Percentiles rank a stretch among this genome's conserved stretches.
These are phyloP conservation scores for Pogonocherus hispidulus DNA, from an alignment of 2,888 invertebrate species.

Conservation along the genomic window DNA sequence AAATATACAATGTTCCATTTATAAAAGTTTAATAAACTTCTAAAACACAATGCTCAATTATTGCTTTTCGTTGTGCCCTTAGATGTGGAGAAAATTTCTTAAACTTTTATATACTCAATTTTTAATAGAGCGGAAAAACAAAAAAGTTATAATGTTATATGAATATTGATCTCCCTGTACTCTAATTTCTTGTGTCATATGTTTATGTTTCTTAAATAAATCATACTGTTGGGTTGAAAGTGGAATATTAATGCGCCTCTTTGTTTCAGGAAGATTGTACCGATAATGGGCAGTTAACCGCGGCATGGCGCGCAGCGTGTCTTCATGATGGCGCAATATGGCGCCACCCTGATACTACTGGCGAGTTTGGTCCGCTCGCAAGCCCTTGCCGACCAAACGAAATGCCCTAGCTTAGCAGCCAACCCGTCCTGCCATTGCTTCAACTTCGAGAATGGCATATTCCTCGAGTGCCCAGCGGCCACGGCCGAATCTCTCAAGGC, in stretches of 20 bases:
- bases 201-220: too few species aligned
- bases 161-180: too few species aligned
- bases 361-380: constrained; percentile 58
- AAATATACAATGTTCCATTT: too few species aligned
- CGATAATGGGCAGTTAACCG: constrained; percentile 26
- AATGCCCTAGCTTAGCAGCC: constrained; percentile 82
- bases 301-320: constrained; percentile 53
- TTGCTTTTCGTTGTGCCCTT: too few species aligned
- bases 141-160: too few species aligned
- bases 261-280: constrained; percentile 29
- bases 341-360: constrained; percentile 59
- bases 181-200: too few species aligned
- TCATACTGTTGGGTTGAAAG: too few species aligned
- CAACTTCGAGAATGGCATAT: constrained; percentile 92
- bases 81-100: too few species aligned
- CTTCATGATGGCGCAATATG: constrained; percentile 63
- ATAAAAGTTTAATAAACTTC: too few species aligned
- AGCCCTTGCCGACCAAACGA: constrained; percentile 53
- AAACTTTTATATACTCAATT: too few species aligned
- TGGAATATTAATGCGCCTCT: neutral
- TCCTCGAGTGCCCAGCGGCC: constrained; percentile 90
- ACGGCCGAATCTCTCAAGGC: constrained; percentile 81
- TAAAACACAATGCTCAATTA: too few species aligned
- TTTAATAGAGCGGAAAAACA: too few species aligned
- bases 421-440: constrained; percentile 92